Conservation (phyloP, 2,797 vertebrate species). For the Chiloscyllium punctatum region DNA sequence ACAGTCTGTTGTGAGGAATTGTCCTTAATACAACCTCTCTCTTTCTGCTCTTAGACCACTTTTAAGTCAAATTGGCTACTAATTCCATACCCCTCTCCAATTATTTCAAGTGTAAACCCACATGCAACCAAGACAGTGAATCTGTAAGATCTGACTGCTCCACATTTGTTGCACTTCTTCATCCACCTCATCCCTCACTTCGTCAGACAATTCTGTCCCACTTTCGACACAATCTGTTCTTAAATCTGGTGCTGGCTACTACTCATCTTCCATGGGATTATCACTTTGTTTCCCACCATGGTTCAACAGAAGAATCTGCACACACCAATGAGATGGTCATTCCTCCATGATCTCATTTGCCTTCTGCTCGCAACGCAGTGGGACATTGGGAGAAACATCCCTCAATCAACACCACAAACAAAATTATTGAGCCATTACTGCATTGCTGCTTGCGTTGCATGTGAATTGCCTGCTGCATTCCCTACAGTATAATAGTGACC, state of each 20-base stretch:
- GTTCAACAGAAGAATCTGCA: not conserved
- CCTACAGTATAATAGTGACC: not conserved
- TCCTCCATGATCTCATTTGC: not conserved
- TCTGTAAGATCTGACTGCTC: not conserved
- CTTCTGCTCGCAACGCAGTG: not conserved
- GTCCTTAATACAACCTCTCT: not conserved
- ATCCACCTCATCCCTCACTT: not conserved
- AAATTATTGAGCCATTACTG: not conserved
- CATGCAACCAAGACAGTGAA: not conserved
- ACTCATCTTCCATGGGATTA: not conserved
- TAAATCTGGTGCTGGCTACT: not conserved
- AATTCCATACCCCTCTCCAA: not conserved
- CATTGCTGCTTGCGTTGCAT: not conserved
- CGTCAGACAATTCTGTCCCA: not conserved
- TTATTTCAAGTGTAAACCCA: not conserved
- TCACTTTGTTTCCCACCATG: not conserved
- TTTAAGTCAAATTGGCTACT: not conserved
- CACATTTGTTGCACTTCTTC: not conserved
- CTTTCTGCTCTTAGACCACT: not conserved
- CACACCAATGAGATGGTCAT: not conserved
- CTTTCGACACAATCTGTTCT: not conserved
- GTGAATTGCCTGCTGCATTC: not conserved
- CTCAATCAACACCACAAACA: not conserved
- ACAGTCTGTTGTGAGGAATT: not conserved
- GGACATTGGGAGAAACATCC: not conserved